phyloP scores from a whole-genome alignment of 2,797 vertebrate species.

The Melanotaenia pygmaea region DNA sequence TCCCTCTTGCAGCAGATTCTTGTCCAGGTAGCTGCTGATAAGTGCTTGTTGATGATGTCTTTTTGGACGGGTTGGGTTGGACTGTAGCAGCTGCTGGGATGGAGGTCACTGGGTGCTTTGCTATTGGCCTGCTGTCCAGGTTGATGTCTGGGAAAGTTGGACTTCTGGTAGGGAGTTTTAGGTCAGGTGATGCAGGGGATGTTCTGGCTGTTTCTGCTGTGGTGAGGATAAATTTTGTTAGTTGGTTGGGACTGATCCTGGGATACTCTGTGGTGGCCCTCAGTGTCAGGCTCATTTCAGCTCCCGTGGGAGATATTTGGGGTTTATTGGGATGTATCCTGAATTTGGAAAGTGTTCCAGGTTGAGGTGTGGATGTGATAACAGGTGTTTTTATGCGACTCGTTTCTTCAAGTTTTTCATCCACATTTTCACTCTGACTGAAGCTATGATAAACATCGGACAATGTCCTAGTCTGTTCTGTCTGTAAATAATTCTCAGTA shows the following conservation, averaged over 20 bases:
- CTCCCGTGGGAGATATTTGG: constrained; percentile 12
- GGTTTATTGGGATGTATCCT: constrained; percentile 37
- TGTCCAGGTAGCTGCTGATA: constrained; percentile 60
- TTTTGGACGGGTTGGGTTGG: constrained; percentile 25
- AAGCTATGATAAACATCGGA: constrained; percentile 50
- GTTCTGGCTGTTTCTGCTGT: constrained; percentile 25
- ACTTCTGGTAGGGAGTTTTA: constrained; percentile 40
- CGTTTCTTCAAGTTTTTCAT: constrained; percentile 30
- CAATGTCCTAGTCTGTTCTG: constrained; percentile 29
- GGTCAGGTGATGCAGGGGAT: constrained; percentile 35
- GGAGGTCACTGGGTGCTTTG: constrained; percentile 3
- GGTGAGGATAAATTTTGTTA: constrained; percentile 26
- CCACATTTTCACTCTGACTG: constrained; percentile 39
- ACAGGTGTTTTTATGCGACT: constrained; percentile 18
- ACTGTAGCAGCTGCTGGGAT: constrained; percentile 25
- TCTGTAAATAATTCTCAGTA: constrained; percentile 28
- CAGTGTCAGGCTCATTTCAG: constrained; percentile 23
- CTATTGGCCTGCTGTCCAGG: neutral
- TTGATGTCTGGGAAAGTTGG: constrained; percentile 39
- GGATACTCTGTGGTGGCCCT: constrained; percentile 37
- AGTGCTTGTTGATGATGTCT: constrained; percentile 25
- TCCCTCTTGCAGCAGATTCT: constrained; percentile 68
- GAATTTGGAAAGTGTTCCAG: constrained; percentile 29
- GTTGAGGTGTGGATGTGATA: neutral
- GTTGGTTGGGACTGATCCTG: constrained; percentile 33